A percentile compares a stretch with the other conserved stretches of the same genome.
Evolutionary conservation across 1,140 invertebrate genomes (phyloP).

Genomic region (Drosophila ambigua): DNA sequence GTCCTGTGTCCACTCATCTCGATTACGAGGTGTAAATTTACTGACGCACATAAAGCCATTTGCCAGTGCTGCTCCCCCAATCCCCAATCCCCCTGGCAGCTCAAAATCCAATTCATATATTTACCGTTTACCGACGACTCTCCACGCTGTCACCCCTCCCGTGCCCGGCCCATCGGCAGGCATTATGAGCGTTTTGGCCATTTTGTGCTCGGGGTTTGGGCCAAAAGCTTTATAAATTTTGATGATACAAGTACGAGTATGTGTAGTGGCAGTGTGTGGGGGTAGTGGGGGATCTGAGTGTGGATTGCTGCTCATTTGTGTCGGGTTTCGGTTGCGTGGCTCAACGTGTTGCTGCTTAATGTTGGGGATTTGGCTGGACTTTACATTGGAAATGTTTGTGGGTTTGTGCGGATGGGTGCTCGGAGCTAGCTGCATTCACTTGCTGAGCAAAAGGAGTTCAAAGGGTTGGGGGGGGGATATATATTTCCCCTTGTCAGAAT

Average conservation of each 20-base stretch:
- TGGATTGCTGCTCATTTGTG: conserved; percentile 53
- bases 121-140: conserved; percentile 67
- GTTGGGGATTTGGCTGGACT: conserved; percentile 45
- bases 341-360: conserved; percentile 63
- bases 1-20: conserved; percentile 71
- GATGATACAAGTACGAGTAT: conserved; percentile 51
- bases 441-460: conserved; percentile 23
- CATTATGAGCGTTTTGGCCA: conserved; percentile 67
- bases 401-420: conserved; percentile 9
- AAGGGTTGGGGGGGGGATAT: too few species aligned
- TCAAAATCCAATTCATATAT: conserved; percentile 80
- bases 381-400: conserved; percentile 20
- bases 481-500: conserved; percentile 2
- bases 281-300: neutral
- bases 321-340: conserved; percentile 49
- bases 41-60: conserved; percentile 80
- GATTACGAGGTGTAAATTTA: conserved; percentile 83
- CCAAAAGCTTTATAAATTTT: conserved; percentile 71
- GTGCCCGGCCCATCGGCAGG: conserved; percentile 55
- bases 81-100: conserved; percentile 37
- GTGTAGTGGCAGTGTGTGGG: conserved; percentile 9
- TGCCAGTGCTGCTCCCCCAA: conserved; percentile 21
- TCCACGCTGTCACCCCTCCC: too few species aligned
- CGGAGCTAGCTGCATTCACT: neutral
- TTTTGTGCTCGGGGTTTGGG: conserved; percentile 42